Base-by-base conservation (phyloP, 30 jellyfish, hydroid and myxozoan species). In the Aurelia sp. region DNA sequence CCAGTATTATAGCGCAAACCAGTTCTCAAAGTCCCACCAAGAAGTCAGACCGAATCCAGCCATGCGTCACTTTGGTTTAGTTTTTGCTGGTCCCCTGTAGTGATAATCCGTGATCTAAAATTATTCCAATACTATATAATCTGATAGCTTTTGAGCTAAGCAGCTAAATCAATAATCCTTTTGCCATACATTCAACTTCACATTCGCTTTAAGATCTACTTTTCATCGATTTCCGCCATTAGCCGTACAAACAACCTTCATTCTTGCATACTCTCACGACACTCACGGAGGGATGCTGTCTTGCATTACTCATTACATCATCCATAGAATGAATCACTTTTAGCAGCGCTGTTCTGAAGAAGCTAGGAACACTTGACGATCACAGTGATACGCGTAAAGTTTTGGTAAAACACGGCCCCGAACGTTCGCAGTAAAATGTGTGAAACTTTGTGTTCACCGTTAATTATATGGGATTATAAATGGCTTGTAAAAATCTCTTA, bases 101-200 rank as follows among this genome's bases (percentile, higher is more conserved):
- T 44, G 13, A 68, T 68, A 38, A 53, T 51, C 38, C 13, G 16
- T 31, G 53, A 48, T 72, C 50, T 24, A 64, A 73, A 66, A 81
- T 81, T 67, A 47, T 55, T 17, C 70, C 91, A 67, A 58, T 67
- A 51, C 73, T 67, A 50, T 35, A 82, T 82, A 82, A 82, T 70
- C 92, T 71, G 82, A 82, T 82, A 72, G 50, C 85, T 82, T 82
- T 82, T n/a, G 52, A 67, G 92, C 70, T 82, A 55, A 82, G 73
- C 72, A 57, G 92, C 74, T 33, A 71, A 70, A 82, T 70, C 64
- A 58, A 74, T 82, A 82, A 82, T 82, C 92, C 92, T 24, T 75
- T 55, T 41, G 92, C 72, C 90, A 13, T 10, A 61, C 52, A 27
- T 68, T 50, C 57, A 50, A 16, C 59, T 63, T 83, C 70, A 66